Base-by-base conservation (phyloP, 2,113 vertebrate species). In the Nansenia antarctica region DNA sequence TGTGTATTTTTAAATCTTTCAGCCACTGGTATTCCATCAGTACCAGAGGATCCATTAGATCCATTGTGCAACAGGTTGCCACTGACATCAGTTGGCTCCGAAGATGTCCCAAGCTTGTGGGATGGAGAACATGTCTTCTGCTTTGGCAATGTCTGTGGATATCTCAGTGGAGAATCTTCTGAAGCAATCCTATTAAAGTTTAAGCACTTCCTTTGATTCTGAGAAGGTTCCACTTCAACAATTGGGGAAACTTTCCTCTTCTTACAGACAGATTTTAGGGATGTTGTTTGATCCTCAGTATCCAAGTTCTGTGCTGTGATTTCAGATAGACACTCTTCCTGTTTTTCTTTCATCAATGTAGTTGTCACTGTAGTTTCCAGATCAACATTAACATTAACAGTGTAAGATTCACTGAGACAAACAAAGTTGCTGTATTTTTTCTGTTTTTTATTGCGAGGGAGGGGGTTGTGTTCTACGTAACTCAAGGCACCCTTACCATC, bases 281-380 rank as follows among this genome's bases (percentile, higher is more conserved):
- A 35, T 54, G 47, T 12, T 3, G 31, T 6, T 35, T 34, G 37
- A 26, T 9, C 29, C 42, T 32, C 8, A 5, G 1, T 22, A 22
- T 61, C 14, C 5, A 57, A 4, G 12, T 76, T 61, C 74, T 35
- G 32, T 30, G 60, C 20, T 0, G 59, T n/a, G n/a, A n/a, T n/a
- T n/a, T n/a, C n/a, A 22, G 15, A 57, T 61, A 0, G 64, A 20
- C 0, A 54, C 20, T n/a, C n/a, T 11, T 73, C n/a, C 11, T 26
- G 32, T 1, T 24, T 8, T 65, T 62, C 68, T 70, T 64, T 58
- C 3, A 60, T 35, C 1, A 74, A 70, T 4, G 54, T 35, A 22
- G 74, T 47, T 2, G 53, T 78, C 32, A 67, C 3, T 0, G 71
- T 74, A 3, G 81, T 76, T 75, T 80, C 82, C 14, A 82, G 27